Evolutionary conservation across 2,113 vertebrate species (phyloP).

Genomic region (Craseonycteris thonglongyai): DNA sequence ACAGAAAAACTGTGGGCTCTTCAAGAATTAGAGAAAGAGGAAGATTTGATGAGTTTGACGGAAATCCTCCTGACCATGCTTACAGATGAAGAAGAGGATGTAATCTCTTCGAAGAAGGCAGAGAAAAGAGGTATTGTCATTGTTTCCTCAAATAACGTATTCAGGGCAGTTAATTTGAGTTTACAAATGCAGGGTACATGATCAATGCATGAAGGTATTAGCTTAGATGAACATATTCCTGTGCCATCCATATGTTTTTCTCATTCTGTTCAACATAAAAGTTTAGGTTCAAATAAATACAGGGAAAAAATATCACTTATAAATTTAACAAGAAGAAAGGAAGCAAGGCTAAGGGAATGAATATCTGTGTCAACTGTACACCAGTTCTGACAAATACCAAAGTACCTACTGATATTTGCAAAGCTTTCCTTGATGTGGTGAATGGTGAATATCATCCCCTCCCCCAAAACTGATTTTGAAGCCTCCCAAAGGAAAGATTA

Average conservation of each 20-base stretch:
- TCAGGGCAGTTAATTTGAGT: not conserved
- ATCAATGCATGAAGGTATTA: not conserved
- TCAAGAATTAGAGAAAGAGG: not conserved
- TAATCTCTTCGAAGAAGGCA: not conserved
- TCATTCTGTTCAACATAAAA: not conserved
- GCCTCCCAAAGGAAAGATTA: not conserved
- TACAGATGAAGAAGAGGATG: not conserved
- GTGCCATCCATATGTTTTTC: not conserved
- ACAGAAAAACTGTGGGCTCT: not conserved
- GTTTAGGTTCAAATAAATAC: not conserved
- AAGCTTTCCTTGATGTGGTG: not conserved
- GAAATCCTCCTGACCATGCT: not conserved
- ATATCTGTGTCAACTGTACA: not conserved
- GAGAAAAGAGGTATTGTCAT: not conserved
- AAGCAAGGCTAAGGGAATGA: not conserved
- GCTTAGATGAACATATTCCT: not conserved
- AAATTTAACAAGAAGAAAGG: not conserved
- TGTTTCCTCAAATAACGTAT: not conserved
- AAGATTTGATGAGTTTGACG: not conserved
- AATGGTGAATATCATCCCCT: not conserved
- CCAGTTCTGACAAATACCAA: not conserved
- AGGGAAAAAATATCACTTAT: not conserved
- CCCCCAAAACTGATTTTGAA: not conserved
- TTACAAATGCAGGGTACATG: not conserved
- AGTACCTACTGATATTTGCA: not conserved